phyloP scores from a whole-genome alignment of 2,888 invertebrate genomes.

The Amphimallon solstitiale region DNA sequence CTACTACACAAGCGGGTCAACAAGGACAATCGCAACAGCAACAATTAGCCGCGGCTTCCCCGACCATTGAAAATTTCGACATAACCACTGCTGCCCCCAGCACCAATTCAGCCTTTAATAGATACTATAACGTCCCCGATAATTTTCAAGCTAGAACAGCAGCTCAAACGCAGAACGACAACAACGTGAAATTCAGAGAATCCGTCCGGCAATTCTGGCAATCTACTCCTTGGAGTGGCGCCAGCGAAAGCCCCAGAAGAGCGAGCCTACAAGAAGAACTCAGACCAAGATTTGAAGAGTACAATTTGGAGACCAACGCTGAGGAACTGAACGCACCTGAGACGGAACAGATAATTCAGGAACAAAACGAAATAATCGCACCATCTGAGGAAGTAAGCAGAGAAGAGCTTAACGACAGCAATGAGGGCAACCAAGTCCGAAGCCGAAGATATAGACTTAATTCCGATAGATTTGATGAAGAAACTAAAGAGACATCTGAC shows the following conservation, averaged over 20 bases:
- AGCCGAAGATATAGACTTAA: conserved; percentile 33
- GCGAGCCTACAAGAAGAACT: conserved; percentile 17
- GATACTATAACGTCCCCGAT: conserved; percentile 39
- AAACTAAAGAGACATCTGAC: conserved; percentile 4
- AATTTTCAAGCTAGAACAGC: conserved; percentile 23
- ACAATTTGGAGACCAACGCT: conserved; percentile 18
- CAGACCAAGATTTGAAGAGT: conserved; percentile 27
- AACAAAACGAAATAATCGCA: conserved; percentile 19
- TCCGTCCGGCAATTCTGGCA: conserved; percentile 48
- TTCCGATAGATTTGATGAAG: conserved; percentile 41
- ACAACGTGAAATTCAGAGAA: conserved; percentile 37
- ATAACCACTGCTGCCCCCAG: conserved; percentile 9
- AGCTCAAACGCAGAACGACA: conserved; percentile 26
- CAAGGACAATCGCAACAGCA: conserved; percentile 38
- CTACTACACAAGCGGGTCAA: conserved; percentile 14
- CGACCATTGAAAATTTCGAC: conserved; percentile 18
- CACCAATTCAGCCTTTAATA: conserved; percentile 38
- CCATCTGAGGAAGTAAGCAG: conserved; percentile 37
- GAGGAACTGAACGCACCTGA: conserved; percentile 26
- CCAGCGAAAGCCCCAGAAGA: not conserved
- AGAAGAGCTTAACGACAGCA: conserved; percentile 29
- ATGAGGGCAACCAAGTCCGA: conserved; percentile 42
- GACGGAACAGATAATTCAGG: conserved; percentile 29
- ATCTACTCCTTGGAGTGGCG: conserved; percentile 37
- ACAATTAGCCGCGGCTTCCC: conserved; percentile 35